These are phyloP conservation scores for Hyperoplus immaculatus DNA, from an alignment of 2,797 vertebrate species.

Conservation along the genomic window DNA sequence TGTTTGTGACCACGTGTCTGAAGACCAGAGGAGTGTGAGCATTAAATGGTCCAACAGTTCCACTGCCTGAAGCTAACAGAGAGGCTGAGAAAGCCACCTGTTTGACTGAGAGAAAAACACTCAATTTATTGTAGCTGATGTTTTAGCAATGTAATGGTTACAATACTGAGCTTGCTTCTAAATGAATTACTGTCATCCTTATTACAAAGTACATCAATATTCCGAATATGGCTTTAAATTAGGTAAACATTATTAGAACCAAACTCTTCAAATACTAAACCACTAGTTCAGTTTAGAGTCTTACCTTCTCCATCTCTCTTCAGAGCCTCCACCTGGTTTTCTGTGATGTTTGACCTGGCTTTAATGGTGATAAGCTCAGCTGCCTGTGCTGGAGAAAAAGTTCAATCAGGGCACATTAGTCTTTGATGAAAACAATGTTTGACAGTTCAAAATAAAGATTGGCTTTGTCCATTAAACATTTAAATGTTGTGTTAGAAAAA, in stretches of 20 bases:
- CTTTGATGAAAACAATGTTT: not conserved
- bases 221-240: too few species aligned
- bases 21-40: conserved; percentile 26
- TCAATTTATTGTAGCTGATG: too few species aligned
- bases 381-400: too few species aligned
- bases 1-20: conserved; percentile 35
- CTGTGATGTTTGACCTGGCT: conserved; percentile 30
- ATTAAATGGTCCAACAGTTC: conserved; percentile 4
- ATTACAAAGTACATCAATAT: too few species aligned
- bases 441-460: not conserved
- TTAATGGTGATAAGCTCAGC: conserved; percentile 46
- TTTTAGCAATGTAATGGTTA: too few species aligned
- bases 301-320: conserved; percentile 46
- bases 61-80: conserved; percentile 18
- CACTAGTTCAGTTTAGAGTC: not conserved
- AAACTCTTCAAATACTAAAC: too few species aligned
- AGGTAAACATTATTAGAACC: too few species aligned
- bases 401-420: too few species aligned
- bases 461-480: too few species aligned
- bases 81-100: conserved; percentile 62
- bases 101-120: conserved; percentile 24
- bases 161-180: too few species aligned
- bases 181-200: too few species aligned
- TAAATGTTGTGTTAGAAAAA: too few species aligned
- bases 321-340: conserved; percentile 55